phyloP scores from a whole-genome alignment of 2,113 vertebrate species.

The Pelusios castaneus region DNA sequence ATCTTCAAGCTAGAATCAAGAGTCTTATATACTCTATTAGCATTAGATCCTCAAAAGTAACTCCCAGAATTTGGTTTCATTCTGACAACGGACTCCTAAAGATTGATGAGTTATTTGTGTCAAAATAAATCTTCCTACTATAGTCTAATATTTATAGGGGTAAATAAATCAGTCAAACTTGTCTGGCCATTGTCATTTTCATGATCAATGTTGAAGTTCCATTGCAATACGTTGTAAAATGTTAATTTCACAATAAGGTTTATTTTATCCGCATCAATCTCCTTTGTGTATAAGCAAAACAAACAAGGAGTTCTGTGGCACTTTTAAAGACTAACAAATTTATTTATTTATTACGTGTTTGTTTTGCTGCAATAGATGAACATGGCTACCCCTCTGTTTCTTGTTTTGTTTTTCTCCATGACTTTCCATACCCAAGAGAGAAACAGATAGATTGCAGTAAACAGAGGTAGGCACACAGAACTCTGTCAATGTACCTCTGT shows the following conservation, averaged over 20 bases:
- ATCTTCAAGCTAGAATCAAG: neutral
- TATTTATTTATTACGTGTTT: no score
- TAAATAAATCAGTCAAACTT: neutral
- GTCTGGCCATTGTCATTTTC: neutral
- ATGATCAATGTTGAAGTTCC: neutral
- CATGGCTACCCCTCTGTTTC: no score
- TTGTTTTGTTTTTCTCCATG: neutral
- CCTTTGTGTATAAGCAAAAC: neutral
- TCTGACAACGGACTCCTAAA: neutral
- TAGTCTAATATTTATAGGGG: neutral
- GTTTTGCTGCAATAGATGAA: no score
- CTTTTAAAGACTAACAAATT: no score
- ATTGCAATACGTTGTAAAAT: neutral
- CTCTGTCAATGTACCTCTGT: neutral
- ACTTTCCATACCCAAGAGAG: neutral
- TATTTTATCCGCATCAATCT: neutral
- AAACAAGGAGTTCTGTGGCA: no score
- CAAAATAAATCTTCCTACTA: neutral
- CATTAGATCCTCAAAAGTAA: neutral
- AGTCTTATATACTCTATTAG: fast-evolving
- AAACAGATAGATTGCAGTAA: neutral
- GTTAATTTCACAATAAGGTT: neutral
- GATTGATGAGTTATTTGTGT: neutral
- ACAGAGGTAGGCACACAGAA: neutral
- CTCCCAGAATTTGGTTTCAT: neutral